A percentile compares a stretch with the other conserved stretches of the same genome.
phyloP scores from a whole-genome alignment of 2,888 invertebrate genomes.

The Spialia ferax region DNA sequence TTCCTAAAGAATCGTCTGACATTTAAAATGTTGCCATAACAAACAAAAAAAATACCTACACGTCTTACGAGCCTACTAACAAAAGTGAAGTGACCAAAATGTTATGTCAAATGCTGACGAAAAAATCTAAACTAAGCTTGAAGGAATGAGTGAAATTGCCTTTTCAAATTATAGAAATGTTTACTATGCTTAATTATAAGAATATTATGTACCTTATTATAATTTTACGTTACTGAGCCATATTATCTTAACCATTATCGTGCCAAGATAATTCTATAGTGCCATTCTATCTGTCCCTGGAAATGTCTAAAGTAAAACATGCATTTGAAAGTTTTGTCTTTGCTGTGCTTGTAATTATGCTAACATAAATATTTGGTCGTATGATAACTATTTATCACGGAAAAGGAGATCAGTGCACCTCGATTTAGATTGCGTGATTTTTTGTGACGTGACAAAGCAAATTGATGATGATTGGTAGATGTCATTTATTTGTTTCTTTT shows the following conservation, averaged over 20 bases:
- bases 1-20: too few relatives aligned
- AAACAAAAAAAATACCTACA: too few relatives aligned
- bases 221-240: slow-evolving; percentile 24
- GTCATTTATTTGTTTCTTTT: too few relatives aligned
- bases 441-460: too few relatives aligned
- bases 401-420: too few relatives aligned
- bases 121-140: neutral
- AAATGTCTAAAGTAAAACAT: slow-evolving; percentile 19
- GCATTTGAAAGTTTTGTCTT: slow-evolving; percentile 1
- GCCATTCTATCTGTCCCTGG: slow-evolving; percentile 16
- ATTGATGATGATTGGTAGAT: too few relatives aligned
- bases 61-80: too few relatives aligned
- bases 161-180: neutral
- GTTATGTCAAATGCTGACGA: too few relatives aligned
- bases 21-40: too few relatives aligned
- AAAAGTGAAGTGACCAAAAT: too few relatives aligned
- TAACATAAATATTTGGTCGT: slow-evolving; percentile 16
- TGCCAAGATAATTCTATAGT: slow-evolving; percentile 26
- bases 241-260: slow-evolving; percentile 16
- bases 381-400: neutral
- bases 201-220: neutral
- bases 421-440: too few relatives aligned
- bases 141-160: neutral
- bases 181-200: slow-evolving; percentile 7
- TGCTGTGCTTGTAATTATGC: slow-evolving; percentile 8